Evolutionary conservation across 2,113 vertebrate genomes (phyloP), one percentile per base, ranked within the genome.

Genomic region (Serinus canaria): DNA sequence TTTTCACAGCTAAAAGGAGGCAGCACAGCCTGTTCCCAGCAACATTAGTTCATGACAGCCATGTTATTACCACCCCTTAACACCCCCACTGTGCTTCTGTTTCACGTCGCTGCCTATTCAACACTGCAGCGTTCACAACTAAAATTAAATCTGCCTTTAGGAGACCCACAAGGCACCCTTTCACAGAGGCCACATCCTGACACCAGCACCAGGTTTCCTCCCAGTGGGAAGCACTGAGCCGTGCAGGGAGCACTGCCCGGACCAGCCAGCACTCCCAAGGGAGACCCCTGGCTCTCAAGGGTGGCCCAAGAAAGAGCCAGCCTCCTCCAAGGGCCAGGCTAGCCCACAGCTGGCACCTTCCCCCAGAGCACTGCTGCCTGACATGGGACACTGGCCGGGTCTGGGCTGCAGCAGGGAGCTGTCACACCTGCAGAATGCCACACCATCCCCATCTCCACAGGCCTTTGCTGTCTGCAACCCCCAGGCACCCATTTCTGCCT

Each of bases 31-130:
- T 97, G 95, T 97, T 97, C 95, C 90, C 90, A 93, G 1, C 16
- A 94, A 47, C 76, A 17, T 33, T 35, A 75, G 95, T 92, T 95
- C 93, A 92, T 95, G 95, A 96, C 94, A 97, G 95, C 96, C 96
- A 95, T 94, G 90, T 93, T 96, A 97, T 97, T 96, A 95, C 73
- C 94, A 92, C 86, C 90, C 90, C 86, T 86, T 84, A 95, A 96
- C 95, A 96, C 95, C 93, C 96, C 95, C 95, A 96, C 95, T 53
- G 92, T 66, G 92, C 94, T 96, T 95, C 93, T 97, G 93, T 93
- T 96, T 58, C 96, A 68, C 41, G 31, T 70, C 49, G 15, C 66
- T 90, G 88, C 73, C 92, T 97, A 64, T 95, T 94, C 92, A 94
- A 75, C 37, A 1, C 90, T 35, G 83, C 92, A 60, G 82, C 0